Conservation (phyloP, 2,888 invertebrate genomes). For the Calliphora vomitoria region DNA sequence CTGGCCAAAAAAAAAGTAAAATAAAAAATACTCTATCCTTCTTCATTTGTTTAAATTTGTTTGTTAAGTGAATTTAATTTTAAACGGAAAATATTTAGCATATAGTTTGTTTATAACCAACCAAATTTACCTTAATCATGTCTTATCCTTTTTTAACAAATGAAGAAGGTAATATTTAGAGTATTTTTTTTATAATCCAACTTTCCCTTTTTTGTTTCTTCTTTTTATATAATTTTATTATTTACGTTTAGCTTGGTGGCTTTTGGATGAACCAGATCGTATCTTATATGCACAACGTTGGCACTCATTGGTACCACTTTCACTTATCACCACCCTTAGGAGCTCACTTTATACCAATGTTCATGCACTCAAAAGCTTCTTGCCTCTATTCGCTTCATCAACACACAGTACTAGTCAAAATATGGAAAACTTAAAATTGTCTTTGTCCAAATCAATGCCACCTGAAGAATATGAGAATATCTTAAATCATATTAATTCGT, state of each 20-base stretch:
- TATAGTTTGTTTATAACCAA: constrained; percentile 8
- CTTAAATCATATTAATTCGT: constrained; percentile 82
- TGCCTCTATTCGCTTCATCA: constrained; percentile 61
- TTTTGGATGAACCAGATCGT: constrained; percentile 84
- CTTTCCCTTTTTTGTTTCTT: constrained; percentile 40
- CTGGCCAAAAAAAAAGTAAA: neutral
- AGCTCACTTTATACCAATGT: constrained; percentile 75
- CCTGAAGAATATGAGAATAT: constrained; percentile 83
- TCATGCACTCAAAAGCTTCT: constrained; percentile 75
- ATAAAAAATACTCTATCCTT: constrained; percentile 87
- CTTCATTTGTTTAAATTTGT: constrained; percentile 84
- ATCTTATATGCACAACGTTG: constrained; percentile 76
- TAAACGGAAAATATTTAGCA: neutral
- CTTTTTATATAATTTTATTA: constrained; percentile 3
- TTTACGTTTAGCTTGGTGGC: constrained; percentile 79
- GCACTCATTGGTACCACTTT: constrained; percentile 80
- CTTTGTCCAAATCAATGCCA: constrained; percentile 80
- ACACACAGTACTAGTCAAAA: constrained; percentile 65
- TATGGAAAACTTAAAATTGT: constrained; percentile 77
- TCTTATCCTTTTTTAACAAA: constrained; percentile 75
- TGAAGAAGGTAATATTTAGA: constrained; percentile 80
- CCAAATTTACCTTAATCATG: neutral
- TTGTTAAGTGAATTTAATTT: neutral
- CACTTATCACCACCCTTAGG: constrained; percentile 78
- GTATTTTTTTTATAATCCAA: constrained; percentile 65